Conservation (phyloP, 2,888 invertebrate genomes). For the Sesamia inferens region DNA sequence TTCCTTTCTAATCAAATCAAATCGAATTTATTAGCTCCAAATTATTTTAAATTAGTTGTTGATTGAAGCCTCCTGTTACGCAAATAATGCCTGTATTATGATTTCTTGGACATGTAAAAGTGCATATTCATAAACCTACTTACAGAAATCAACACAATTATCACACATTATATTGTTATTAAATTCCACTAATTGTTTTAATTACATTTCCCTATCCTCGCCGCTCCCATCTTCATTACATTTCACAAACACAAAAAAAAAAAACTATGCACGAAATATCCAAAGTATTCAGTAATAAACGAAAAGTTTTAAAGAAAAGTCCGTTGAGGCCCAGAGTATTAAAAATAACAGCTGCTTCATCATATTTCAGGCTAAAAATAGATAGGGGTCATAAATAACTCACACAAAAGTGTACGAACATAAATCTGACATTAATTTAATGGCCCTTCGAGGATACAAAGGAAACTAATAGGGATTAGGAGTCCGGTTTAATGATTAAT, state of each 20-base stretch:
- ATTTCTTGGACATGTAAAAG: too few species aligned
- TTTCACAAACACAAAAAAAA: neutral
- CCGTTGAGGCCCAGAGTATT: constrained; percentile 3
- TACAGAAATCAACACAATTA: too few species aligned
- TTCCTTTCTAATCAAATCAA: neutral
- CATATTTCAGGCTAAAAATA: constrained; percentile 35
- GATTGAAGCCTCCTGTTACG: too few species aligned
- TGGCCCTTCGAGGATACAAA: constrained; percentile 33
- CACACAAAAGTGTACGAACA: constrained; percentile 29
- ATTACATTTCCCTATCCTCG: too few species aligned
- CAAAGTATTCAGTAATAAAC: neutral
- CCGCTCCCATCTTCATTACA: neutral
- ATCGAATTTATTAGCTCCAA: too few species aligned
- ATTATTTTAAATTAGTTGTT: too few species aligned
- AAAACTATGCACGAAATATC: neutral
- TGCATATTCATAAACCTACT: too few species aligned
- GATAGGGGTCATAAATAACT: constrained; percentile 30
- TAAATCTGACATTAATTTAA: constrained; percentile 44
- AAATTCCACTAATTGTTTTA: too few species aligned
- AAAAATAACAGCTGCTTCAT: constrained; percentile 13
- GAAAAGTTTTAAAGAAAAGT: neutral
- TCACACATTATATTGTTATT: too few species aligned
- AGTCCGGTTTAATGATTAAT: constrained; percentile 38
- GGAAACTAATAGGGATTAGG: constrained; percentile 21
- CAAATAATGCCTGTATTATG: too few species aligned